phyloP scores from a whole-genome alignment of 2,797 vertebrate genomes.

The Poecilia velifera region DNA sequence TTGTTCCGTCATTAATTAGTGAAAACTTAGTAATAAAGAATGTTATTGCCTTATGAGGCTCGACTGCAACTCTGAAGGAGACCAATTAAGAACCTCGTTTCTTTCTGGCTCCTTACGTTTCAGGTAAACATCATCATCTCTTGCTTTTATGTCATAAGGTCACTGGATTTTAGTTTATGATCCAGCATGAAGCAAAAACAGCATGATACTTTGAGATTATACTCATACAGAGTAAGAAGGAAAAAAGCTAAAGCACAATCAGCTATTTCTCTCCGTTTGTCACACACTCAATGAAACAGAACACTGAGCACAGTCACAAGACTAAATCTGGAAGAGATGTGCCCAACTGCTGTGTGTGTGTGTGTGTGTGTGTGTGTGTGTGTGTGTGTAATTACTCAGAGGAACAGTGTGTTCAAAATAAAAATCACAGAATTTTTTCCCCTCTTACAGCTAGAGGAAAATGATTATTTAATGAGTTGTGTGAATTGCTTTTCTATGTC shows the following conservation, averaged over 20 bases:
- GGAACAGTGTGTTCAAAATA: conserved; percentile 46
- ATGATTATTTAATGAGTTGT: conserved; percentile 43
- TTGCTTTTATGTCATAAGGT: too few species aligned
- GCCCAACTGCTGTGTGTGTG: conserved; percentile 21
- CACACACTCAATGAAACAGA: conserved; percentile 24
- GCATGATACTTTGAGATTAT: not conserved
- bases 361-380: conserved; percentile 5
- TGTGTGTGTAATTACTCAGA: conserved; percentile 29
- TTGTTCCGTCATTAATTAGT: not conserved
- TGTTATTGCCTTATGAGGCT: not conserved
- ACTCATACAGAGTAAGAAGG: not conserved
- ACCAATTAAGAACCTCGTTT: not conserved
- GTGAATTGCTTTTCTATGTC: conserved; percentile 54
- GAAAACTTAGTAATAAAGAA: not conserved
- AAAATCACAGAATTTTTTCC: conserved; percentile 31
- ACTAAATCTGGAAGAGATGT: conserved; percentile 36
- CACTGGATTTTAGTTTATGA: not conserved
- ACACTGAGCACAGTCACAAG: conserved; percentile 46
- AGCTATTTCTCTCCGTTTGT: not conserved
- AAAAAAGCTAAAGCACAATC: conserved; percentile 5
- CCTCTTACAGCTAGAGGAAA: conserved; percentile 43
- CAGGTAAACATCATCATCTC: not conserved
- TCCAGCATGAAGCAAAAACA: not conserved
- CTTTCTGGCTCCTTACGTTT: not conserved
- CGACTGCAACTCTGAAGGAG: not conserved